These are phyloP conservation scores for Gallinago media DNA, from an alignment of 2,113 vertebrate genomes.

Conservation along the genomic window DNA sequence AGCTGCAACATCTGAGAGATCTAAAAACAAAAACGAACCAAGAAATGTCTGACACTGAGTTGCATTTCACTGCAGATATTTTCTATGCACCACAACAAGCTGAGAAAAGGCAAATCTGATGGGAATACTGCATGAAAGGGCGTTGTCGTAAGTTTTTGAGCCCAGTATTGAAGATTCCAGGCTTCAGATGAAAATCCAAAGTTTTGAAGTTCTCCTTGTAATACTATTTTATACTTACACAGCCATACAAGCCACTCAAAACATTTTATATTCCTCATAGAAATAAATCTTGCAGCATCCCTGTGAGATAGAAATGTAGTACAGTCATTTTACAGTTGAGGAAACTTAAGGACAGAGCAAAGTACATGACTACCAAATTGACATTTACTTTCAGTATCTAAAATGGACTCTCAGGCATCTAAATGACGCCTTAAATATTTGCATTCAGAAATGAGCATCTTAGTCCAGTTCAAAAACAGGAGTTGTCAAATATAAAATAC, in stretches of 20 bases:
- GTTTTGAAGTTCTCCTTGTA: neutral
- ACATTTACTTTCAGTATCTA: neutral
- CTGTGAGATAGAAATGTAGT: neutral
- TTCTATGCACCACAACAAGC: neutral
- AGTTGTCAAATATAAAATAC: neutral
- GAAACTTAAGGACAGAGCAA: neutral
- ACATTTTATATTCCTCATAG: neutral
- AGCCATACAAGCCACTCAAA: neutral
- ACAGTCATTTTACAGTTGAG: constrained; percentile 8
- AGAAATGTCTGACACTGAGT: neutral
- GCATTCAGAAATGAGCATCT: neutral
- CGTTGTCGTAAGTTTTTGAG: neutral
- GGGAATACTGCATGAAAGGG: neutral
- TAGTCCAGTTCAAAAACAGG: neutral
- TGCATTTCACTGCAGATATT: neutral
- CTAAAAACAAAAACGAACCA: neutral
- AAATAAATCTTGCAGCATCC: neutral
- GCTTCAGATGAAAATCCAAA: neutral
- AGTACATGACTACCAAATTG: neutral
- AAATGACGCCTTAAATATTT: neutral
- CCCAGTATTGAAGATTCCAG: neutral
- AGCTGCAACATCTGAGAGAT: neutral
- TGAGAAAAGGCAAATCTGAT: neutral
- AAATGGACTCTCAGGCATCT: neutral
- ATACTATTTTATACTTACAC: neutral